A percentile compares a stretch with the other conserved stretches of the same genome.
Conservation (phyloP, 2,888 invertebrate genomes). For the Neocrepidodera transversa region DNA sequence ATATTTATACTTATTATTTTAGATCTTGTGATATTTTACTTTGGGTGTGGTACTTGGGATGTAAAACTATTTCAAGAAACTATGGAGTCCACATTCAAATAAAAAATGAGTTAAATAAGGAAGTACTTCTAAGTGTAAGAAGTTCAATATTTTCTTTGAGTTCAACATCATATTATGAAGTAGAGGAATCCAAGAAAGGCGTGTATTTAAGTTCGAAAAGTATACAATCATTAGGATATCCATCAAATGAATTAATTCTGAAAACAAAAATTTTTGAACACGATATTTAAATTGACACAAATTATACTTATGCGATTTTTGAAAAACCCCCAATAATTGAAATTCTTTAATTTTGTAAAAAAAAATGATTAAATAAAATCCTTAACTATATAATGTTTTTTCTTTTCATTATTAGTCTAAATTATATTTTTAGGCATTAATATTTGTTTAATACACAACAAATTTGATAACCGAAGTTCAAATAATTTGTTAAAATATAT, state of each 20-base stretch:
- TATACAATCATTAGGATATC: slow-evolving; percentile 35
- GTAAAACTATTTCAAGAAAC: slow-evolving; percentile 45
- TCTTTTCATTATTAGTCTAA: no score
- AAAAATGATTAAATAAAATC: no score
- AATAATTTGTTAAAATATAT: no score
- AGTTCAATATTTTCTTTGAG: slow-evolving; percentile 51
- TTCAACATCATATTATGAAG: slow-evolving; percentile 47
- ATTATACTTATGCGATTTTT: no score
- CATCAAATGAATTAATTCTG: slow-evolving; percentile 19
- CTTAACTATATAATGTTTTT: no score
- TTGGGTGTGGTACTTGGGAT: slow-evolving; percentile 54
- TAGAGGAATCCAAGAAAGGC: slow-evolving; percentile 49
- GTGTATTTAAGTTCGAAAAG: slow-evolving; percentile 48
- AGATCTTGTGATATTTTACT: slow-evolving; percentile 39
- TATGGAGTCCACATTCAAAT: slow-evolving; percentile 51
- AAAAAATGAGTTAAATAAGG: slow-evolving; percentile 39
- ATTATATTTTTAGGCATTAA: no score
- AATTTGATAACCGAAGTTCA: no score
- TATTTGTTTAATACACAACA: no score
- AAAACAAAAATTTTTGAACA: slow-evolving; percentile 16
- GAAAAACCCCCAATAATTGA: no score
- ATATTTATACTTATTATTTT: background rate
- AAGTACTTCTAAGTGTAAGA: slow-evolving; percentile 48
- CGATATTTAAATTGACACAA: slow-evolving; percentile 4
- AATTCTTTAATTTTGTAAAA: no score